Conservation (phyloP, 2,888 invertebrate genomes). For the Hirtodrosophila confusa region DNA sequence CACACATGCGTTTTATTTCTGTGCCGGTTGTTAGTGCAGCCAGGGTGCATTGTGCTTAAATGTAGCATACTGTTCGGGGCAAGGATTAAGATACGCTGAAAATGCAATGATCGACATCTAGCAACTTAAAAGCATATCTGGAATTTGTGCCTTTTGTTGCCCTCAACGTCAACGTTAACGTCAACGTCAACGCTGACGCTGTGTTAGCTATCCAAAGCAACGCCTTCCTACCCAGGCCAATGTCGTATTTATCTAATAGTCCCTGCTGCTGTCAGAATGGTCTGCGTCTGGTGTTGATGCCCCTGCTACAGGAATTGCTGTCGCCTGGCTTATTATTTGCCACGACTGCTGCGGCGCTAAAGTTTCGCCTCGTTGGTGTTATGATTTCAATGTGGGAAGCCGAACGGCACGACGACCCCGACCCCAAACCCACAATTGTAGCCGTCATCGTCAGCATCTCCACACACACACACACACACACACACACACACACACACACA, state of each 20-base stretch:
- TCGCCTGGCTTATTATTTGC: conserved; percentile 79
- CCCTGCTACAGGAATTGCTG: conserved; percentile 62
- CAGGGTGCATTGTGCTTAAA: neutral
- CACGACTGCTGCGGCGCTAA: conserved; percentile 77
- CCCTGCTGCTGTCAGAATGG: conserved; percentile 72
- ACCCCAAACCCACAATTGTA: conserved; percentile 52
- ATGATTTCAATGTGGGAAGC: conserved; percentile 78
- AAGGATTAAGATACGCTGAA: neutral
- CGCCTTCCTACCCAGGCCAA: conserved; percentile 34
- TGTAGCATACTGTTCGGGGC: conserved; percentile 37
- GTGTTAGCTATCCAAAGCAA: conserved; percentile 45
- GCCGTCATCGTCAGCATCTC: conserved; percentile 75
- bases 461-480: conserved; percentile 33
- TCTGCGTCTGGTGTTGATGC: conserved; percentile 65
- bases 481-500: conserved; percentile 11
- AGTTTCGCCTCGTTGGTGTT: conserved; percentile 80
- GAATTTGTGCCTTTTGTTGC: conserved; percentile 51
- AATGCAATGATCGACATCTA: conserved; percentile 39
- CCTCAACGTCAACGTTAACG: conserved; percentile 25
- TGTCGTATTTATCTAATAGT: conserved; percentile 76
- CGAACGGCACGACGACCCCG: conserved; percentile 75
- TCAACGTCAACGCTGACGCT: conserved; percentile 13
- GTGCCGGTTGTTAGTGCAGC: neutral
- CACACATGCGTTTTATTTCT: conserved; percentile 1
- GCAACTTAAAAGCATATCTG: conserved; percentile 44